Evolutionary conservation across 92 coral and sea anemone genomes (phyloP).

Genomic region (Porites divaricata): DNA sequence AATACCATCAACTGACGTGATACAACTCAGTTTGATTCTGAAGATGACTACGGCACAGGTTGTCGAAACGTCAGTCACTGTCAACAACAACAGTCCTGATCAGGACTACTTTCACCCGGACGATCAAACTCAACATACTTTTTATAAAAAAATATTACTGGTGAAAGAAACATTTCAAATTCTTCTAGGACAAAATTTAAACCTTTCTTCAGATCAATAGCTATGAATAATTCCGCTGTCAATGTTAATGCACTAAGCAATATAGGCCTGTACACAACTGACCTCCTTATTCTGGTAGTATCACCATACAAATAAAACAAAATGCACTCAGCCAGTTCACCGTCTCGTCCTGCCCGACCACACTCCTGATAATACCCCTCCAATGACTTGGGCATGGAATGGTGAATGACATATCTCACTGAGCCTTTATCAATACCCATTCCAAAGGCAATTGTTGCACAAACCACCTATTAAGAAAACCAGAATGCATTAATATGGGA

Average conservation of each 20-base stretch:
- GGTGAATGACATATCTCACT: conserved; percentile 91
- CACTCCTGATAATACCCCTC: conserved; percentile 99
- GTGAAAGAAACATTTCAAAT: too few species aligned
- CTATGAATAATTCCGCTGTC: not conserved
- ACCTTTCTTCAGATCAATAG: too few species aligned
- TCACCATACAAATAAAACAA: conserved; percentile 85
- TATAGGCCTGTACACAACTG: not conserved
- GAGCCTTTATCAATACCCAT: conserved; percentile 98
- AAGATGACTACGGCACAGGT: too few species aligned
- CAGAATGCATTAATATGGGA: not conserved
- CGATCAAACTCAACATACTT: too few species aligned
- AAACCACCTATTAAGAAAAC: conserved; percentile 76
- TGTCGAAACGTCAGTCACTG: too few species aligned
- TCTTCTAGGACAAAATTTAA: too few species aligned
- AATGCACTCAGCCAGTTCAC: conserved; percentile 84
- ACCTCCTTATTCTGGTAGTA: conserved; percentile 90
- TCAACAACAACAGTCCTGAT: too few species aligned
- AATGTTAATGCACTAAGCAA: not conserved
- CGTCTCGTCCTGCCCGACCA: conserved; percentile 98
- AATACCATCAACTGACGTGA: too few species aligned
- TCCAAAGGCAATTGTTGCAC: conserved; percentile 98
- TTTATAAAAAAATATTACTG: too few species aligned
- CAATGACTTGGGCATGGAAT: conserved; percentile 94
- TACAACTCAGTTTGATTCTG: too few species aligned
- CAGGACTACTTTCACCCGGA: too few species aligned